Base-by-base conservation (phyloP, 2,113 vertebrate genomes). In the Megaceryle maxima region DNA sequence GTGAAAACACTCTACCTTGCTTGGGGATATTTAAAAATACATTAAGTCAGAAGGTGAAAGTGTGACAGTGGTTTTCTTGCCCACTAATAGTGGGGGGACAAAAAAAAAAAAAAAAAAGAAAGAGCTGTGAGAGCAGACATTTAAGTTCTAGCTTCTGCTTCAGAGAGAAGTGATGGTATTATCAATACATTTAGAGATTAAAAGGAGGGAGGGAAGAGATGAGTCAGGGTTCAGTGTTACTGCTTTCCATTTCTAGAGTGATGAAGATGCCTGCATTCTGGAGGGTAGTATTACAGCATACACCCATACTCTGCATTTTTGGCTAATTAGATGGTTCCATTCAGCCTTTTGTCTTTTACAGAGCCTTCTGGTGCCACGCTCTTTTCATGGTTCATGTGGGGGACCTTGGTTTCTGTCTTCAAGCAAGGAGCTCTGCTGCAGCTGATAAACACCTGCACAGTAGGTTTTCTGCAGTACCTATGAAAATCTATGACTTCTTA, bases 391-490 rank as follows among this genome's bases (percentile, higher is more conserved):
- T 46, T 79, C 26, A 8, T 33, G 20, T 24, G 4, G 7, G 13
- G 19, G 14, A 63, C 5, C 16, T 68, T 1, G 3, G 7, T 50
- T 44, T 94, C 15, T 68, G 12, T 29, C 43, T 83, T 70, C 43
- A 72, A 22, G 21, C 46, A 44, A 39, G 31, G 5, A 39, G 26
- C 39, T 46, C 46, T 75, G 60, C 35, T 75, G 13, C 1, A 8
- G 14, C 33, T 93, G 19, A n/a, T 84, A n/a, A 84, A 29, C 19
- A 43, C 62, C 31, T 72, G 28, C 11, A 33, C 68, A 44, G 53
- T 62, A 53, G 13, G 2, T 33, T 75, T 55, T 56, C 56, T 75
- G 9, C 0, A 1, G 20, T 70, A 53, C 0, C 1, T 59, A 9
- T 78, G 56, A 75, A 85, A 85, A 70, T 78, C 24, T 24, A 26